Percentiles rank a stretch among this genome's conserved stretches.
phyloP scores from a whole-genome alignment of 2,113 vertebrate species.

The Ammodytes dubius region DNA sequence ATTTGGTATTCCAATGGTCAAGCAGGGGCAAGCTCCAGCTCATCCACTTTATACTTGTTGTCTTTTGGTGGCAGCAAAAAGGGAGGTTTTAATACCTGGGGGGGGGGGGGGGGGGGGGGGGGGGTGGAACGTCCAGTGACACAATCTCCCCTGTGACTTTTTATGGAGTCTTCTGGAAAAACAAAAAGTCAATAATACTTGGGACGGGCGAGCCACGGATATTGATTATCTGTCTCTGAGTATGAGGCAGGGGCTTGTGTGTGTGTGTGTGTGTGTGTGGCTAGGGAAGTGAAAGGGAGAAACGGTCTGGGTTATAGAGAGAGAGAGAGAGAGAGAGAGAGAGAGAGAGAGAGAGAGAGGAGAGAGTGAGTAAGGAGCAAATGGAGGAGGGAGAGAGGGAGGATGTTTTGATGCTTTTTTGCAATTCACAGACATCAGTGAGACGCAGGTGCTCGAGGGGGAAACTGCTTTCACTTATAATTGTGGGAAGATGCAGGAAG shows the following conservation, averaged over 20 bases:
- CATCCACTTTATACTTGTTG: conserved; percentile 26
- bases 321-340: conserved; percentile 32
- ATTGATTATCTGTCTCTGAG: conserved; percentile 83
- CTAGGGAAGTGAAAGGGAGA: conserved; percentile 20
- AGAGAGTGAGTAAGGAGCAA: conserved; percentile 7
- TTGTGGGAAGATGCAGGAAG: conserved; percentile 17
- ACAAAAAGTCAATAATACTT: conserved; percentile 85
- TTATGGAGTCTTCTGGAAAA: conserved; percentile 85
- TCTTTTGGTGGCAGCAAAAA: conserved; percentile 31
- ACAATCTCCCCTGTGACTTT: conserved; percentile 80
- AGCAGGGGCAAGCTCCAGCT: conserved; percentile 2
- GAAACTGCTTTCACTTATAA: conserved; percentile 36
- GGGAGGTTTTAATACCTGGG: conserved; percentile 66
- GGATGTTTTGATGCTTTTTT: conserved; percentile 43
- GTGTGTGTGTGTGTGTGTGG: conserved; percentile 29
- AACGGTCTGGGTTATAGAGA: conserved; percentile 41
- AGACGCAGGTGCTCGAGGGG: conserved; percentile 50
- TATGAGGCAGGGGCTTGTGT: conserved; percentile 59
- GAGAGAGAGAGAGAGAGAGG: conserved; percentile 26
- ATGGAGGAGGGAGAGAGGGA: not conserved
- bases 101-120: no score
- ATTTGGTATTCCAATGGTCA: conserved; percentile 66
- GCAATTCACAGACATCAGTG: conserved; percentile 56
- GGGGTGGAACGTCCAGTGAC: conserved; percentile 73
- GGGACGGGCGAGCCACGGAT: conserved; percentile 64